Percentiles rank a stretch among this genome's conserved stretches.
Conservation (phyloP, 2,113 vertebrate species). For the Galeopterus variegatus region DNA sequence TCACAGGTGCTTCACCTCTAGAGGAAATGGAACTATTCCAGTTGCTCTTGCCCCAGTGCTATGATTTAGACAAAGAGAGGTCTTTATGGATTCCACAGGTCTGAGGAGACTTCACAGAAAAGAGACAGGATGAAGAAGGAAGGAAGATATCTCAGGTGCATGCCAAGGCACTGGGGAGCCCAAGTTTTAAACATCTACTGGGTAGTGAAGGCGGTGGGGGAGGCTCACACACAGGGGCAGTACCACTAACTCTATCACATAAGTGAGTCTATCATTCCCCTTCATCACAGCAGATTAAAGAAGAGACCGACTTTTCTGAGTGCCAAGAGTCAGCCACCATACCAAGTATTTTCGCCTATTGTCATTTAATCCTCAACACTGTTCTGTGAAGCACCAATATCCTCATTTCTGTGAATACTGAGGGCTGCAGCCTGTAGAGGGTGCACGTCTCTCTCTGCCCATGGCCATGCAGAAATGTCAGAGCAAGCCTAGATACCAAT, state of each 20-base stretch:
- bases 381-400: not conserved
- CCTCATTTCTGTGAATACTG: not conserved
- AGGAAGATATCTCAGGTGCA: not conserved
- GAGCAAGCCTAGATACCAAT: not conserved
- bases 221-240: not conserved
- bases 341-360: not conserved
- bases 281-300: not conserved
- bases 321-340: not conserved
- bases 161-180: not conserved
- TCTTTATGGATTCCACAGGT: not conserved
- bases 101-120: not conserved
- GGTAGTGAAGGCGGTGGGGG: not conserved
- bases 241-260: accelerated
- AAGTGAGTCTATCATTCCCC: not conserved
- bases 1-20: not conserved
- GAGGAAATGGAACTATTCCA: not conserved
- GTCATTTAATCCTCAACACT: not conserved
- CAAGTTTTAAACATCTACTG: not conserved
- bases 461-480: not conserved
- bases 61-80: not conserved
- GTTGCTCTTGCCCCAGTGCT: not conserved
- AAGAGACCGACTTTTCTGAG: not conserved
- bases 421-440: not conserved
- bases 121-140: not conserved
- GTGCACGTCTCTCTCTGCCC: not conserved